Conservation (phyloP, 2,888 invertebrate species). For the Phengaris alcon region DNA sequence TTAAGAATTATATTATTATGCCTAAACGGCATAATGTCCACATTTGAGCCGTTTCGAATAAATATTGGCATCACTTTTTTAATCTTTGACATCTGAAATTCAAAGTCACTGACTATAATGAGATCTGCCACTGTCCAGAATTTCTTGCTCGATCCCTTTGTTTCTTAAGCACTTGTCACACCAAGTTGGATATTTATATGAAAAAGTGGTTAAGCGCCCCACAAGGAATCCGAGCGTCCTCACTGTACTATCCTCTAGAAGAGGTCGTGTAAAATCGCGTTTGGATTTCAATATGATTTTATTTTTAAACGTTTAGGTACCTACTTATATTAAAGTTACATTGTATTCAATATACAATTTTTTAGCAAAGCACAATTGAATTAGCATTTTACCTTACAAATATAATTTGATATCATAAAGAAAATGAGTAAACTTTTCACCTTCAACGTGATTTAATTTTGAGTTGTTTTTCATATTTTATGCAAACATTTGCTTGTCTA, state of each 20-base stretch:
- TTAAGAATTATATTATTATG: neutral
- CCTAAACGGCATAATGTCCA: neutral
- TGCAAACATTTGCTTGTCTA: no score
- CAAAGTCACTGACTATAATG: conserved; percentile 1
- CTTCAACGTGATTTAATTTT: no score
- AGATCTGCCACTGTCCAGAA: conserved; percentile 10
- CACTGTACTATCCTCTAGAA: neutral
- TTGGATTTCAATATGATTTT: neutral
- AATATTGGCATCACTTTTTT: neutral
- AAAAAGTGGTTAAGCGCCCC: conserved; percentile 12
- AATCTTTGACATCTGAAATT: conserved; percentile 12
- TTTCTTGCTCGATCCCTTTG: conserved; percentile 4
- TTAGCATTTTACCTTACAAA: no score
- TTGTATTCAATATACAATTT: no score
- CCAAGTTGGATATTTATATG: conserved; percentile 1
- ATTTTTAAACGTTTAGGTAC: neutral
- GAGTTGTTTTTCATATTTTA: no score
- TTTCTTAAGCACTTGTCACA: conserved; percentile 18
- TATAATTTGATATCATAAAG: no score
- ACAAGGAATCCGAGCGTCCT: neutral
- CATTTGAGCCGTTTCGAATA: neutral
- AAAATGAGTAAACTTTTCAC: no score
- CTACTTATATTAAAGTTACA: no score
- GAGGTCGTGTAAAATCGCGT: neutral
- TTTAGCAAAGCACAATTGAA: no score